These are phyloP conservation scores for Bombylius major DNA, from an alignment of 2,888 invertebrate species.

Conservation along the genomic window DNA sequence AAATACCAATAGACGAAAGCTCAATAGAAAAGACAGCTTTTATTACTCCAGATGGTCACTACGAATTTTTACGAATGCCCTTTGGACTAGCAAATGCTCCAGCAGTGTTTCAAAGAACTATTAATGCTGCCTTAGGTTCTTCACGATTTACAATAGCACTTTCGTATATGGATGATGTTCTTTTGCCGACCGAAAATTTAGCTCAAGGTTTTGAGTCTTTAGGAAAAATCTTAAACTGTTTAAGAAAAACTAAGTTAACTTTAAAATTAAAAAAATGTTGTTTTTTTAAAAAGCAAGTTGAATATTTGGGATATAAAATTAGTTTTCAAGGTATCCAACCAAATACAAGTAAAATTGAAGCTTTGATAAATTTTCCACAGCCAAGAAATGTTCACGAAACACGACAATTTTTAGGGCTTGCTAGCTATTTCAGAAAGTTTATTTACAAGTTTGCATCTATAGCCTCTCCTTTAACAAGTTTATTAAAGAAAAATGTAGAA, in stretches of 20 bases:
- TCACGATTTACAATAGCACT: constrained; percentile 3
- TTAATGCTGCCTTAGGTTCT: constrained; percentile 8
- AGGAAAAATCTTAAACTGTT: constrained; percentile 6
- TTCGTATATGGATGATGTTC: constrained; percentile 11
- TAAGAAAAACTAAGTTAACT: not conserved
- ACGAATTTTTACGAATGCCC: constrained; percentile 20
- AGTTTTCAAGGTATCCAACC: constrained; percentile 17
- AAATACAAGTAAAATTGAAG: constrained; percentile 17
- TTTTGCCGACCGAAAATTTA: constrained; percentile 7
- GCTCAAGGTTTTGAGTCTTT: constrained; percentile 12
- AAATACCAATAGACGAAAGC: not conserved
- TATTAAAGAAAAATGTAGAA: not conserved
- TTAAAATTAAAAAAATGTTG: not conserved
- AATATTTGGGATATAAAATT: constrained; percentile 18
- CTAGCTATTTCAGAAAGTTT: constrained; percentile 21
- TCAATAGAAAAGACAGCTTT: not conserved
- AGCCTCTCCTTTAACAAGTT: constrained; percentile 5
- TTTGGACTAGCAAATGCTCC: constrained; percentile 31
- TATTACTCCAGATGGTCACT: not conserved
- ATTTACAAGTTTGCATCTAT: no score
- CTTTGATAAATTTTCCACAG: constrained; percentile 10
- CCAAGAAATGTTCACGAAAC: constrained; percentile 7
- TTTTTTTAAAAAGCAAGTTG: constrained; percentile 6
- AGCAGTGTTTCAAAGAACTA: constrained; percentile 22
- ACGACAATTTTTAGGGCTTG: constrained; percentile 15